Evolutionary conservation across 2,797 vertebrate genomes (phyloP), one percentile per base, ranked within the genome.

Genomic region (Bryconaethiops microstoma): DNA sequence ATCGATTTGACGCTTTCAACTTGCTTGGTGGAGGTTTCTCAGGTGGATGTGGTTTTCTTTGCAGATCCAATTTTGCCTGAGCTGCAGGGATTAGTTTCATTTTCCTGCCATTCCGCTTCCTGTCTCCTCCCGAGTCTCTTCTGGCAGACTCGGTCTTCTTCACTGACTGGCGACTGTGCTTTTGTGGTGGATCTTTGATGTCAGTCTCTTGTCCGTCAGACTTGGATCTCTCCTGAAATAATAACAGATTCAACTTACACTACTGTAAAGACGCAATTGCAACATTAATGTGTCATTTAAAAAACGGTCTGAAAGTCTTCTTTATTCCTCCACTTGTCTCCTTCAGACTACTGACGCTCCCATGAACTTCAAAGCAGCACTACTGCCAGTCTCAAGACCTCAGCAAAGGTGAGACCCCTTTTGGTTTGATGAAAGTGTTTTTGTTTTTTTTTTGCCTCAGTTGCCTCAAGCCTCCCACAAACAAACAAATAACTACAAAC

Each of bases 11-110:
- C 54, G 29, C 35, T 42, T 70, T 76, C 10, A 76, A 52, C 21
- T 57, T 69, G 25, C 54, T 76, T 62, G 54, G 29, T 55, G 52
- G 68, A 48, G 54, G 54, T 40, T 17, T 64, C 17, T 42, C 35
- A 21, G 80, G 80, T 71, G 74, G 80, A 65, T 77, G 67, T 64
- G 74, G 74, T 64, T 65, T 65, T 72, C 74, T 81, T 71, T 76
- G 29, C 50, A 72, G 12, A n/a, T 76, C 57, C 7, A 63, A 25
- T 29, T 76, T 76, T 77, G 59, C 7, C 39, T 48, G 74, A 77
- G 67, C 57, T 5, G 68, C 52, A 35, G 79, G 59, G 45, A 81
- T 62, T 54, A 71, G 16, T 76, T 70, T 81, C 1, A 57, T 4
- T 40, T 35, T 8, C 25, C 75, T 73, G 60, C 35, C 5, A 4